Evolutionary conservation across 1,140 invertebrate genomes (phyloP).

Genomic region (Penaeus vannamei): DNA sequence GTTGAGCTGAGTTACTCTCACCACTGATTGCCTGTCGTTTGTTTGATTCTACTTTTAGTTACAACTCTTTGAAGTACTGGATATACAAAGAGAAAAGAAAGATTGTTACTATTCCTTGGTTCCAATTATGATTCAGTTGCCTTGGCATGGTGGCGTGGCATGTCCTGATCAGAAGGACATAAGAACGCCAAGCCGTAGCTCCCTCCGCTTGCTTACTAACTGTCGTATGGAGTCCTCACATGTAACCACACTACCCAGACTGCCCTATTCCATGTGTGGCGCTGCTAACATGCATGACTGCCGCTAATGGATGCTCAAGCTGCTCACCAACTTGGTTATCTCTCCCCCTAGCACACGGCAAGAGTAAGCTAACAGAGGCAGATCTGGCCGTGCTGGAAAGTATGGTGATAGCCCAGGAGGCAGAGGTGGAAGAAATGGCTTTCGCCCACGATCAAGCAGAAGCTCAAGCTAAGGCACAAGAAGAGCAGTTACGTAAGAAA

Average conservation of each 20-base stretch:
- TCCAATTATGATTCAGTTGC: conserved; percentile 61
- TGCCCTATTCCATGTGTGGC: conserved; percentile 42
- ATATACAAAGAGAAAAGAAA: conserved; percentile 4
- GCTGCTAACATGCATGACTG: conserved; percentile 47
- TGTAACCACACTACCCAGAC: not conserved
- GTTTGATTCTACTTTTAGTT: conserved; percentile 47
- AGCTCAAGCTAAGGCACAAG: conserved; percentile 31
- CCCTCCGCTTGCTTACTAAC: conserved; percentile 45
- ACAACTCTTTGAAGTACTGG: conserved; percentile 40
- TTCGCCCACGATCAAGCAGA: conserved; percentile 45
- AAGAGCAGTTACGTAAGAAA: not conserved
- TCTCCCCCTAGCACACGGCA: conserved; percentile 54
- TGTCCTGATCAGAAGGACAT: conserved; percentile 34
- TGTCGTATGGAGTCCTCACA: not conserved
- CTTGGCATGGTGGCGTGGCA: conserved; percentile 50
- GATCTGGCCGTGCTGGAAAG: conserved; percentile 65
- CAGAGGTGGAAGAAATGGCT: conserved; percentile 63
- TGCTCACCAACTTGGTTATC: conserved; percentile 59
- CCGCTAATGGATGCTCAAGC: conserved; percentile 52
- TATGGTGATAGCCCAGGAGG: conserved; percentile 56
- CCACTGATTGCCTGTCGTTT: conserved; percentile 42
- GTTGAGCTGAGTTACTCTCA: conserved; percentile 36
- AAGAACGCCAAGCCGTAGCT: conserved; percentile 30
- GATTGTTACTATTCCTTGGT: conserved; percentile 42
- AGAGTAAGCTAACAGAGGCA: conserved; percentile 57